phyloP scores from a whole-genome alignment of 2,888 invertebrate species.

The Diaphora mendica region DNA sequence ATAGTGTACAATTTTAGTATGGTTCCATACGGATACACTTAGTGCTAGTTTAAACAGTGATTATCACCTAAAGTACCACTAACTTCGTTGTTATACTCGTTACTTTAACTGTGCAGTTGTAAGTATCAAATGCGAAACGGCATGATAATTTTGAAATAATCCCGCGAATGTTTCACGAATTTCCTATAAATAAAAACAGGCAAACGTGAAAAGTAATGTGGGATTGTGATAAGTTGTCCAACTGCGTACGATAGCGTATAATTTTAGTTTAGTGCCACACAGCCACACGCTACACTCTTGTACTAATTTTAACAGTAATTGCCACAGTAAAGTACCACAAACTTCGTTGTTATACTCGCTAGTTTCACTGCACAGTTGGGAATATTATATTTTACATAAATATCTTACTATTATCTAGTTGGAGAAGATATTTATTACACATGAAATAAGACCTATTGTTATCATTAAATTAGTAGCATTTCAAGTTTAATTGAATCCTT shows the following conservation, averaged over 20 bases:
- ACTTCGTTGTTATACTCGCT: constrained; percentile 34
- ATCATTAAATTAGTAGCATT: not conserved
- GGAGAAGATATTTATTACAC: not conserved
- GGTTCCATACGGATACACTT: constrained; percentile 34
- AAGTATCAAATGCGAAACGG: constrained; percentile 3
- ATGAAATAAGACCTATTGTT: not conserved
- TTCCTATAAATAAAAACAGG: constrained; percentile 23
- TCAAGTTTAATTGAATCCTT: not conserved
- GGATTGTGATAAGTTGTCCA: constrained; percentile 30
- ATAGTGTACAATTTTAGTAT: constrained; percentile 35
- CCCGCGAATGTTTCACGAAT: constrained; percentile 23
- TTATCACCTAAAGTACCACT: constrained; percentile 36
- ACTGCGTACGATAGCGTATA: constrained; percentile 36
- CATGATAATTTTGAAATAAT: constrained; percentile 20
- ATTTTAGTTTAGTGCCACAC: constrained; percentile 36
- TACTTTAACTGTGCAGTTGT: constrained; percentile 14
- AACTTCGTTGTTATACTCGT: constrained; percentile 34
- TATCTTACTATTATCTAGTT: not conserved
- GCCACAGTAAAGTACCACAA: constrained; percentile 33
- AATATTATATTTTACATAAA: constrained; percentile 6
- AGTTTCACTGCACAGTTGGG: constrained; percentile 17
- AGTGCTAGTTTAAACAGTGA: constrained; percentile 43
- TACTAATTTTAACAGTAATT: constrained; percentile 44
- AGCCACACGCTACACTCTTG: constrained; percentile 30
- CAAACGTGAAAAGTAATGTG: constrained; percentile 18